Evolutionary conservation across 2,113 vertebrate species (phyloP).

Genomic region (Grantiella picta): DNA sequence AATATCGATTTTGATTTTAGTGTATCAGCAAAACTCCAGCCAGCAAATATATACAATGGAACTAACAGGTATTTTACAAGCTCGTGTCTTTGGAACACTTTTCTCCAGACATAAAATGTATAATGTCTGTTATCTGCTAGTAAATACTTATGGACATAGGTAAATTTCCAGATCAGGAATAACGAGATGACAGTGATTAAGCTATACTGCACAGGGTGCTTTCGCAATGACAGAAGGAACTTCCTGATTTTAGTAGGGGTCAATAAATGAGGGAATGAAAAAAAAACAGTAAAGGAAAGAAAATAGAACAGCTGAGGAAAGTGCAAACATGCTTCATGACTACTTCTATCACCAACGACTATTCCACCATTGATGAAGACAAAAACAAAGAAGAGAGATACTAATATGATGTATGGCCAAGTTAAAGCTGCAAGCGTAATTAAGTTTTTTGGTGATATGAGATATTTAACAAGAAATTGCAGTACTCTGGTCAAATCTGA

Average conservation of each 20-base stretch:
- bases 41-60: slow-evolving; percentile 87
- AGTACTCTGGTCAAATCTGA: slow-evolving; percentile 71
- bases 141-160: slow-evolving; percentile 89
- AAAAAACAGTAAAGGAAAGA: slow-evolving; percentile 84
- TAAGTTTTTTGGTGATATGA: slow-evolving; percentile 67
- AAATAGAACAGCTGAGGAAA: slow-evolving; percentile 95
- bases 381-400: slow-evolving; percentile 77
- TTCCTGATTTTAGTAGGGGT: slow-evolving; percentile 74
- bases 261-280: slow-evolving; percentile 82
- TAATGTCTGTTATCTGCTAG: slow-evolving; percentile 96
- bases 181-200: slow-evolving; percentile 62
- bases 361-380: slow-evolving; percentile 85
- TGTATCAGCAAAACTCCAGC: slow-evolving; percentile 86
- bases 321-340: slow-evolving; percentile 89
- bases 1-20: slow-evolving; percentile 87
- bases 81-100: slow-evolving; percentile 85
- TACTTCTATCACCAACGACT: slow-evolving; percentile 89
- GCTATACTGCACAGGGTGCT: slow-evolving; percentile 75
- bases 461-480: slow-evolving; percentile 76
- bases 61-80: slow-evolving; percentile 84
- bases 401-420: slow-evolving; percentile 85
- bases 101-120: slow-evolving; percentile 93
- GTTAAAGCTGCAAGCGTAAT: slow-evolving; percentile 67
- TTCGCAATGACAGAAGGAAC: slow-evolving; percentile 79
- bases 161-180: slow-evolving; percentile 90